These are phyloP conservation scores for Patella vulgata DNA, from an alignment of 1,140 invertebrate species.

Conservation along the genomic window DNA sequence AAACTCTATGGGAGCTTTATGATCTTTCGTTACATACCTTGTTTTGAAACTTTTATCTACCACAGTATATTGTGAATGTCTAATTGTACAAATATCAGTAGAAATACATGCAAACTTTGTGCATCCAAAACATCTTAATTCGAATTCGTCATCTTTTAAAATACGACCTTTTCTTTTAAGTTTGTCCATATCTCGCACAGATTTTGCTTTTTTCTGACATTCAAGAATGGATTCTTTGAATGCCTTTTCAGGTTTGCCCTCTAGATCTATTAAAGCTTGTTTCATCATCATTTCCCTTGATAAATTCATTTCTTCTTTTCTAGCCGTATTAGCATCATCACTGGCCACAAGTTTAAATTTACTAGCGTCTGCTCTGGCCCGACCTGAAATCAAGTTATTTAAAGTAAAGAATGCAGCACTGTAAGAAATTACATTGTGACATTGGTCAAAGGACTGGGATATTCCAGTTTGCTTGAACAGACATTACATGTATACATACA, in stretches of 20 bases:
- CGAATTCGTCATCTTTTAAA: slow-evolving; percentile 33
- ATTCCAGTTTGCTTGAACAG: not conserved
- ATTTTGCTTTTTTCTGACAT: slow-evolving; percentile 38
- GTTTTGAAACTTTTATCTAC: slow-evolving; percentile 31
- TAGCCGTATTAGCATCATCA: slow-evolving; percentile 26
- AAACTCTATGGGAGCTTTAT: slow-evolving; percentile 18
- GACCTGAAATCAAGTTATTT: slow-evolving; percentile 31
- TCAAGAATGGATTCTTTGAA: slow-evolving; percentile 21
- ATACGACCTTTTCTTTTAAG: slow-evolving; percentile 14
- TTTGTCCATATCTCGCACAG: slow-evolving; percentile 23
- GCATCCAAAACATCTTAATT: slow-evolving; percentile 46
- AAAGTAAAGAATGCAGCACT: not conserved
- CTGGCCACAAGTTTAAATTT: slow-evolving; percentile 39
- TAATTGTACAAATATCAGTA: slow-evolving; percentile 39
- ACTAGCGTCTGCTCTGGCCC: slow-evolving; percentile 47
- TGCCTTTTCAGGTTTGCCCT: slow-evolving; percentile 10
- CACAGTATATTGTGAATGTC: slow-evolving; percentile 40
- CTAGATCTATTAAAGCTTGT: slow-evolving; percentile 39
- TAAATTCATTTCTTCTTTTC: slow-evolving; percentile 51
- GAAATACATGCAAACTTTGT: slow-evolving; percentile 41
- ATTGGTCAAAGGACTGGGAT: too few relatives aligned
- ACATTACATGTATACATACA: too few relatives aligned
- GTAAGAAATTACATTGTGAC: not conserved
- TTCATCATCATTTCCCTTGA: slow-evolving; percentile 52
- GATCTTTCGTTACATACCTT: slow-evolving; percentile 3